Percentiles rank a stretch among this genome's conserved stretches.
Conservation (phyloP, 2,113 vertebrate genomes). For the Lontra canadensis region DNA sequence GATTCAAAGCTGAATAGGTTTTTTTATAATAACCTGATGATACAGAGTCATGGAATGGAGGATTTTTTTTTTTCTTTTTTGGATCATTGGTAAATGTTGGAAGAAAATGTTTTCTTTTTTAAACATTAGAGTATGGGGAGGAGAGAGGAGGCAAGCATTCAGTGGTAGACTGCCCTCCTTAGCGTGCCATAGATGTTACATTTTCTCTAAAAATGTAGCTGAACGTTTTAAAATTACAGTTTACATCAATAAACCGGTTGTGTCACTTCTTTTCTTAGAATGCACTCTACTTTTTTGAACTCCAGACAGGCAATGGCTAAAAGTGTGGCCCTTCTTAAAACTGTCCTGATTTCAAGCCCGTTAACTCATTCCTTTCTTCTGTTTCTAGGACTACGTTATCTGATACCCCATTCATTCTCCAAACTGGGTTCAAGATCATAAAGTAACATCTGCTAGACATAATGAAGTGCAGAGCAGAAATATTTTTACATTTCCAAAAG, state of each 20-base stretch:
- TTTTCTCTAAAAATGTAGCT: conserved; percentile 17
- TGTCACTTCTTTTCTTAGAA: neutral
- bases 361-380: neutral
- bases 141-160: neutral
- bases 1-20: conserved; percentile 28
- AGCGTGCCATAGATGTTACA: neutral
- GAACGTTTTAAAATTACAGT: neutral
- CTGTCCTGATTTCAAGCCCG: neutral
- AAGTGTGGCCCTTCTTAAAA: conserved; percentile 2
- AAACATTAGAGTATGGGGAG: neutral
- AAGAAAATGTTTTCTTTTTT: conserved; percentile 28
- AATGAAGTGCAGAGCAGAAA: conserved; percentile 26
- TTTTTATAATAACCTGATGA: conserved; percentile 15
- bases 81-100: neutral
- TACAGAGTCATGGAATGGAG: neutral
- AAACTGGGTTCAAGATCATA: conserved; percentile 39
- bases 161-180: neutral
- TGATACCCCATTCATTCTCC: neutral
- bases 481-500: conserved; percentile 1
- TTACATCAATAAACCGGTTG: neutral
- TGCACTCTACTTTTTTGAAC: neutral
- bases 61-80: neutral
- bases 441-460: conserved; percentile 58
- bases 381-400: conserved; percentile 1
- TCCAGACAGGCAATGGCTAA: neutral